Evolutionary conservation across 2,888 invertebrate genomes (phyloP).

Genomic region (Kryphioiulus occultus): DNA sequence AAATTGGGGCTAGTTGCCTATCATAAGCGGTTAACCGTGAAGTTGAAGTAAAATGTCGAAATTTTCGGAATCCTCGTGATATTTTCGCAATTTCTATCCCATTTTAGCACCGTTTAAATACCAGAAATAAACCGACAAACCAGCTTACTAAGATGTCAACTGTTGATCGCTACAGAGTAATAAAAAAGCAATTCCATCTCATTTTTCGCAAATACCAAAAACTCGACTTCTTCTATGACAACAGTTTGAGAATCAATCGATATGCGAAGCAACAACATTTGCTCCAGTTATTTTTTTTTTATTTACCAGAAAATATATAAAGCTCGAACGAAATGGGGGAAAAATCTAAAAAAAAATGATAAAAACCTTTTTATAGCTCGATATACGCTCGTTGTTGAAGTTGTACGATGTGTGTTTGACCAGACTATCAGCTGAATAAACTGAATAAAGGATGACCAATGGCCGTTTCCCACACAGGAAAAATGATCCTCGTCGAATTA

Average conservation of each 20-base stretch:
- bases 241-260: constrained; percentile 11
- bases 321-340: background rate
- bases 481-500: constrained; percentile 18
- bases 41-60: too few species aligned
- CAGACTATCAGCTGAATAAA: constrained; percentile 3
- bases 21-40: too few species aligned
- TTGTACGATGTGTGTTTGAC: constrained; percentile 1
- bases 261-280: background rate
- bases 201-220: background rate
- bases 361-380: background rate
- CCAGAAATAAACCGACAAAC: background rate
- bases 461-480: background rate
- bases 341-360: background rate
- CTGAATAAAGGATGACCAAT: constrained; percentile 21
- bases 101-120: background rate
- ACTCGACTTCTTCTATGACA: background rate
- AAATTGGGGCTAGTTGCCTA: too few species aligned
- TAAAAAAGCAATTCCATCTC: background rate
- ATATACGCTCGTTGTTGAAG: constrained; percentile 6
- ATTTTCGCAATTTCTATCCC: background rate
- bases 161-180: background rate
- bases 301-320: background rate
- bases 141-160: background rate
- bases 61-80: too few species aligned
- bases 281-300: background rate